Evolutionary conservation across 1,140 invertebrate genomes (phyloP).

Genomic region (Bombus breviceps): DNA sequence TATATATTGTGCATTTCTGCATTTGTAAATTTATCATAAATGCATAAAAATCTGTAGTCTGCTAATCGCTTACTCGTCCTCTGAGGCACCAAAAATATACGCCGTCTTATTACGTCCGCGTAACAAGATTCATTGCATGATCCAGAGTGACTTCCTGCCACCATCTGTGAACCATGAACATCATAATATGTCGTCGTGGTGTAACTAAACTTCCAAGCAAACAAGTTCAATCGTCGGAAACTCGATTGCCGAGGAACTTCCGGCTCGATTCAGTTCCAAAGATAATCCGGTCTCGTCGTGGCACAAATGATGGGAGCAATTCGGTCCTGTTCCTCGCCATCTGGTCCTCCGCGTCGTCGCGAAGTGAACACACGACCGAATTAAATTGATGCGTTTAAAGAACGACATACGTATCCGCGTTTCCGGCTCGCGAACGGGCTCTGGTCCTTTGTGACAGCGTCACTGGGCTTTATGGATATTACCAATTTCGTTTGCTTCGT

Average conservation of each 20-base stretch:
- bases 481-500: slow-evolving; percentile 63
- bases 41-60: too few relatives aligned
- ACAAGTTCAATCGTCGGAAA: slow-evolving; percentile 25
- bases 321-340: slow-evolving; percentile 51
- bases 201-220: slow-evolving; percentile 13
- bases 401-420: slow-evolving; percentile 34
- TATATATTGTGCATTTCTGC: too few relatives aligned
- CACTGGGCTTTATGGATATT: slow-evolving; percentile 60
- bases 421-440: slow-evolving; percentile 7
- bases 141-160: not conserved
- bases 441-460: not conserved
- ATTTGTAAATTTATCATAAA: too few relatives aligned
- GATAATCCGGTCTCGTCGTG: slow-evolving; percentile 24
- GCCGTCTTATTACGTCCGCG: not conserved
- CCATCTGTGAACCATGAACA: not conserved
- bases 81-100: too few relatives aligned
- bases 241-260: slow-evolving; percentile 18
- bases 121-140: not conserved
- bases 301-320: slow-evolving; percentile 56
- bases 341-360: slow-evolving; percentile 44
- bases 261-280: slow-evolving; percentile 10
- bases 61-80: too few relatives aligned
- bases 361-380: slow-evolving; percentile 40
- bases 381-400: slow-evolving; percentile 63
- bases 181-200: not conserved